Conservation (phyloP, 2,797 vertebrate genomes). For the Cryptoblepharus egeriae region DNA sequence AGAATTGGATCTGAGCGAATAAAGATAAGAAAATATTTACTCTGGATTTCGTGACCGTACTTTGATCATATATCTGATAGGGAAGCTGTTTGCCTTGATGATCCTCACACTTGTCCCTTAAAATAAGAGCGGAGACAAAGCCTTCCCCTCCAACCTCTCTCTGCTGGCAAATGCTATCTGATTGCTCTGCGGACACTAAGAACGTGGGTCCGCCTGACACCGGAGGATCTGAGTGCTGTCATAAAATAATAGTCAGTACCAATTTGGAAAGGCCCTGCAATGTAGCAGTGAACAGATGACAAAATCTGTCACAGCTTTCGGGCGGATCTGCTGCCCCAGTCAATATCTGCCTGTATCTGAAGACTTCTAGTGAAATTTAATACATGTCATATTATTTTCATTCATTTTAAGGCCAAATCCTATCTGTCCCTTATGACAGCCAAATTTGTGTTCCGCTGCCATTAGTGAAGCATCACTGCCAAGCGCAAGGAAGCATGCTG, state of each 20-base stretch:
- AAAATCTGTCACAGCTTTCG: not conserved
- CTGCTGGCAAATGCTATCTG: not conserved
- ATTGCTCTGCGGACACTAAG: not conserved
- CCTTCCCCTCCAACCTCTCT: not conserved
- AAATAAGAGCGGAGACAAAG: not conserved
- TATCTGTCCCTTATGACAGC: no score
- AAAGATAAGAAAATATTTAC: slow-evolving; percentile 24
- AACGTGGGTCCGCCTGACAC: not conserved
- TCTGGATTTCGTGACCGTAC: not conserved
- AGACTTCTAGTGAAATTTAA: not conserved
- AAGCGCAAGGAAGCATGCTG: no score
- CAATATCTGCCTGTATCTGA: not conserved
- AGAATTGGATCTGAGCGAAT: slow-evolving; percentile 1
- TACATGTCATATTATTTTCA: no score
- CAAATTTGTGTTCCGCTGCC: no score
- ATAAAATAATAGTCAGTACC: not conserved
- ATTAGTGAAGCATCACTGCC: no score
- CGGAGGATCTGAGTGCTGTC: not conserved
- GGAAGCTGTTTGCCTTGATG: not conserved
- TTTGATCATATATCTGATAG: not conserved
- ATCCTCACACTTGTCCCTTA: not conserved
- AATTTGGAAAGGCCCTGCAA: not conserved
- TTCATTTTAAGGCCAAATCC: no score
- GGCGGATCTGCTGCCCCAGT: not conserved
- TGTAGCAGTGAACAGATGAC: not conserved